Percentiles rank a stretch among this genome's conserved stretches.
phyloP scores from a whole-genome alignment of 2,797 vertebrate genomes.

The Steatocranus sp. region DNA sequence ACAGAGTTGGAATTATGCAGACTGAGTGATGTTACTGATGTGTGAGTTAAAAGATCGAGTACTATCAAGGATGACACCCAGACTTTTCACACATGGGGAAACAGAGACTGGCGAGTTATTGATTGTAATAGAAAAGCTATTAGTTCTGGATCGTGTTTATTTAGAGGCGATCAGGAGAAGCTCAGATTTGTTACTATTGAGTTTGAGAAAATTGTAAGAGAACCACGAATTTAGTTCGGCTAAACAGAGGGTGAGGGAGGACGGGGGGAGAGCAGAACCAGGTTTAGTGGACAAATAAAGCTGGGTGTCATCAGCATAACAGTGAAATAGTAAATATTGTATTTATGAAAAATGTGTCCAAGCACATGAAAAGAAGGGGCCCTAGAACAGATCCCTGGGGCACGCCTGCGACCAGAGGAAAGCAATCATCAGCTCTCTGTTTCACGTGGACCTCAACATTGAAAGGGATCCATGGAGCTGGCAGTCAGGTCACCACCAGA shows the following conservation, averaged over 20 bases:
- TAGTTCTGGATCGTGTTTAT: not conserved
- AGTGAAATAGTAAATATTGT: not conserved
- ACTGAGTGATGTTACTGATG: accelerated
- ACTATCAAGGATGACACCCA: accelerated
- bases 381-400: not conserved
- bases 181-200: not conserved
- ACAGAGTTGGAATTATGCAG: not conserved
- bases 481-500: not conserved
- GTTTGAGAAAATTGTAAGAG: not conserved
- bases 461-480: not conserved
- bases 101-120: not conserved
- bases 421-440: accelerated
- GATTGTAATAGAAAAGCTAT: not conserved
- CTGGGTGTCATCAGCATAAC: not conserved
- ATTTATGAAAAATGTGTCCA: not conserved
- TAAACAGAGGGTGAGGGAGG: not conserved
- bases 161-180: not conserved
- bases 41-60: not conserved
- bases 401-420: not conserved
- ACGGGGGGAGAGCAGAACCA: not conserved
- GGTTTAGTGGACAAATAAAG: not conserved
- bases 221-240: not conserved
- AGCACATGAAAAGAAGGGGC: not conserved
- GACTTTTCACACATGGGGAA: not conserved
- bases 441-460: not conserved